Evolutionary conservation across 2,888 invertebrate species (phyloP), one percentile per base, ranked within the genome.

Genomic region (Chydorus sphaericus): DNA sequence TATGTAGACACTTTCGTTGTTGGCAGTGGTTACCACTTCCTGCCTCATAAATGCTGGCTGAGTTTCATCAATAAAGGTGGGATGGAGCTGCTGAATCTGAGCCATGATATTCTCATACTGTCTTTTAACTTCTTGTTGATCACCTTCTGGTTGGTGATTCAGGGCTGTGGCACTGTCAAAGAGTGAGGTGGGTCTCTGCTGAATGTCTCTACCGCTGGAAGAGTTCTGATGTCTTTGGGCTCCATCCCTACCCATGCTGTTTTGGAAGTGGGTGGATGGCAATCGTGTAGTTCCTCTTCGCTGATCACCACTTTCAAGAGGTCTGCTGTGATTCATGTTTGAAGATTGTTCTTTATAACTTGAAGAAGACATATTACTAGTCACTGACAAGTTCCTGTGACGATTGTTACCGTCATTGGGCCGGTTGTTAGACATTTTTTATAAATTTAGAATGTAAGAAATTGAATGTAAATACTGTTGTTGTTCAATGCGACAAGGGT

Each of bases 311-410:
- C 36, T 8, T 1, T 14, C n/a, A 36, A 20, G 52, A 36, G 37
- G 20, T 11, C 8, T 36, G 8, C 36, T 52, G 52, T 31, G 26
- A 36, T 33, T 31, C 8, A 33, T n/a, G n/a, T n/a, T 33, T 7
- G 31, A 31, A 11, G 33, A 20, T 23, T 52, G 33, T 16, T 52
- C 52, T 36, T 52, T 52, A 36, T 52, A 36, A 52, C 33, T 36
- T 5, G 52, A 31, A 7, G 52, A 52, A 4, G 33, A 33, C 26
- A 26, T 36, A 36, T 52, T 52, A 18, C 52, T 52, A 3, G 33
- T 36, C 36, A 52, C 36, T 4, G 52, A 52, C 10, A 52, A 33
- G 26, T 52, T 52, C 20, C 52, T 18, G 16, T 52, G 52, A 6
- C 52, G 52, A 36, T 52, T 52, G n/a, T n/a, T n/a, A n/a, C n/a